These are phyloP conservation scores for Luscinia luscinia DNA, from an alignment of 2,797 vertebrate genomes.

Conservation along the genomic window DNA sequence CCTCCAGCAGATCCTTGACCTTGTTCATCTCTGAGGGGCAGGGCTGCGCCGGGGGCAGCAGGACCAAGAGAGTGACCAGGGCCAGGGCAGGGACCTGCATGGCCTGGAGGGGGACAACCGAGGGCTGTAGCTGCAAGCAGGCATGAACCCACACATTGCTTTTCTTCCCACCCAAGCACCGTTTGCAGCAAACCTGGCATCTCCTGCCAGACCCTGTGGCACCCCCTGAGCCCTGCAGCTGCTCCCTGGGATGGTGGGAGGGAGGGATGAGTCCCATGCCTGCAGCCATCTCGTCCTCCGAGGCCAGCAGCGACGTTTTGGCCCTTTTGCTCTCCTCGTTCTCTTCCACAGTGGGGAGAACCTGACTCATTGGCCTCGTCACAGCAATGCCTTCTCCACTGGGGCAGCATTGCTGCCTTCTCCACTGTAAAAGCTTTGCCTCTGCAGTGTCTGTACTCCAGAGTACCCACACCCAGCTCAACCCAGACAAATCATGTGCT, in stretches of 20 bases:
- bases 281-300: not conserved
- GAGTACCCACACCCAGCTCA: not conserved
- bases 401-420: not conserved
- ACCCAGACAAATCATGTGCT: accelerated
- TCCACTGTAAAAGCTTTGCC: not conserved
- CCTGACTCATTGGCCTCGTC: accelerated
- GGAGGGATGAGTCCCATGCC: not conserved
- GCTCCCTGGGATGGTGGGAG: not conserved
- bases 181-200: not conserved
- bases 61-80: not conserved
- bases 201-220: not conserved
- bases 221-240: not conserved
- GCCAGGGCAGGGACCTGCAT: not conserved
- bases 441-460: not conserved
- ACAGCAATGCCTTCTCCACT: not conserved
- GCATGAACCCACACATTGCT: accelerated
- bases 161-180: accelerated
- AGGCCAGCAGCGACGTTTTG: not conserved
- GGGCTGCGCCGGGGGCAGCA: not conserved
- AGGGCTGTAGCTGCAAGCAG: not conserved
- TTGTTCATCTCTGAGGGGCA: constrained; percentile 40
- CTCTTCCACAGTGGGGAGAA: not conserved
- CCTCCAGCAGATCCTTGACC: constrained; percentile 46
- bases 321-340: not conserved
- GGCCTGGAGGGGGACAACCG: not conserved